These are phyloP conservation scores for Marasmarcha lunaedactyla DNA, from an alignment of 2,888 invertebrate species.

Conservation along the genomic window DNA sequence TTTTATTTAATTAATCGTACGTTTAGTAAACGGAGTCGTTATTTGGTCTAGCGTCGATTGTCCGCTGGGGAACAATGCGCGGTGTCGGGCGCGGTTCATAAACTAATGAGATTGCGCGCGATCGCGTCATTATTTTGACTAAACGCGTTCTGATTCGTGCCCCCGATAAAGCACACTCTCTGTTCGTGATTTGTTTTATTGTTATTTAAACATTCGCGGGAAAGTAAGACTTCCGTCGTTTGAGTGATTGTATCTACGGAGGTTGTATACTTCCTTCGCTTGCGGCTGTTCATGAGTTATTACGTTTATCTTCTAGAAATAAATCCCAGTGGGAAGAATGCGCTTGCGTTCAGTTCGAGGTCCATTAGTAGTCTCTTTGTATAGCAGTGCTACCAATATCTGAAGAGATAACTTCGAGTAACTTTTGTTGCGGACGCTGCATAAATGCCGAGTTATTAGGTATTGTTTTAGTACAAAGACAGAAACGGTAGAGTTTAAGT, in stretches of 20 bases:
- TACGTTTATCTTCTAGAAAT: neutral
- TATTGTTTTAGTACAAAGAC: constrained; percentile 58
- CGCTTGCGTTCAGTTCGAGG: too few species aligned
- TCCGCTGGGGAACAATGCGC: constrained; percentile 56
- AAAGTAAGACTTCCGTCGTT: constrained; percentile 39
- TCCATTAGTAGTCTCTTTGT: too few species aligned
- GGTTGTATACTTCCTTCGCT: too few species aligned
- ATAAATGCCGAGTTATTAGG: constrained; percentile 57
- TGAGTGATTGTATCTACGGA: constrained; percentile 24
- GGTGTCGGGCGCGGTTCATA: constrained; percentile 47
- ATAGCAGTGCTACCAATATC: constrained; percentile 3
- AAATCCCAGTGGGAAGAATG: neutral
- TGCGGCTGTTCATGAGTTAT: neutral
- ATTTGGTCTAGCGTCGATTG: constrained; percentile 66
- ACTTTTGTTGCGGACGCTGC: constrained; percentile 30
- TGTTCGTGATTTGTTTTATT: constrained; percentile 35
- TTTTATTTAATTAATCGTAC: constrained; percentile 21
- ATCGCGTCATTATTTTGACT: constrained; percentile 59
- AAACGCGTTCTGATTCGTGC: constrained; percentile 52
- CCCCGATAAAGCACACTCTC: constrained; percentile 51
- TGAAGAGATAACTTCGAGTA: constrained; percentile 26
- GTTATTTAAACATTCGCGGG: constrained; percentile 41
- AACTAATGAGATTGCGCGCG: constrained; percentile 36
- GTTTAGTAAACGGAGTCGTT: constrained; percentile 47
- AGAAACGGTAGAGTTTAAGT: constrained; percentile 7